phyloP scores from a whole-genome alignment of 2,113 vertebrate genomes.

The Microtus ochrogaster region DNA sequence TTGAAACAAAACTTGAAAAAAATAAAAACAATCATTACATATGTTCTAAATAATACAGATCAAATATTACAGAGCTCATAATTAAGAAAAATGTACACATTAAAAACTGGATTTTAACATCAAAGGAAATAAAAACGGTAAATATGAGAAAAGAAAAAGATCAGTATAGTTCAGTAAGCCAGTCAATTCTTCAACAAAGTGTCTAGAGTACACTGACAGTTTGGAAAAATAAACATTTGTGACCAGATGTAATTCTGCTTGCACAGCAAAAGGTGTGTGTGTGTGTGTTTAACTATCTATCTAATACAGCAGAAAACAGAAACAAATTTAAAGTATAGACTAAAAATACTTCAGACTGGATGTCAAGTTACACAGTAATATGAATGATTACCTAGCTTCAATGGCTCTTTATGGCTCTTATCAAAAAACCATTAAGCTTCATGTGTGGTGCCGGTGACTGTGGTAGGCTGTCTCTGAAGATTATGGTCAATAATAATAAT shows the following conservation, averaged over 20 bases:
- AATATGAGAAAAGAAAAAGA: background rate
- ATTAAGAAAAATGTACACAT: constrained; percentile 39
- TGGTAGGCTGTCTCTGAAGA: background rate
- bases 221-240: constrained; percentile 36
- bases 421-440: background rate
- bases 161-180: constrained; percentile 5
- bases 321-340: background rate
- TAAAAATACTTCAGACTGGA: background rate
- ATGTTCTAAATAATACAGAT: background rate
- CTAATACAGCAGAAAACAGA: background rate
- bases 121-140: constrained; percentile 42
- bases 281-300: background rate
- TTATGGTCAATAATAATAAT: background rate
- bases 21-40: background rate
- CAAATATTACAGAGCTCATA: constrained; percentile 54
- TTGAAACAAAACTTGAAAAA: constrained; percentile 45
- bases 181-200: constrained; percentile 16
- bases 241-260: background rate
- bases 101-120: constrained; percentile 56
- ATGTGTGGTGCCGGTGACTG: background rate
- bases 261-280: background rate
- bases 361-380: background rate
- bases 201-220: background rate
- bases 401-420: background rate
- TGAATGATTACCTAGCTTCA: background rate